Conservation (phyloP, 2,113 vertebrate species). For the Sigmodon hispidus region DNA sequence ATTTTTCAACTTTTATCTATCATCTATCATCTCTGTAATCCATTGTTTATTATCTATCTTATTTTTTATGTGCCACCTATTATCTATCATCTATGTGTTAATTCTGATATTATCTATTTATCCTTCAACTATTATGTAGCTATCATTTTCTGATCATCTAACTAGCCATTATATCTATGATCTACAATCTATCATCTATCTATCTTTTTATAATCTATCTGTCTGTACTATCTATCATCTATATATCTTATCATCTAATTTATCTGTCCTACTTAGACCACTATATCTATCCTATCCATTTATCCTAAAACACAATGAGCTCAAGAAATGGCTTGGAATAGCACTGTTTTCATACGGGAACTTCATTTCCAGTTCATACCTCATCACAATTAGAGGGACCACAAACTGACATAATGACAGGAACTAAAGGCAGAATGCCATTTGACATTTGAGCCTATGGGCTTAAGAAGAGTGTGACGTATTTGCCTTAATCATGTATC, state of each 20-base stretch:
- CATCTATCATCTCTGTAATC: not conserved
- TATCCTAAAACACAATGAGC: not conserved
- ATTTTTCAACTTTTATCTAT: not conserved
- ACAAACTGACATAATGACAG: not conserved
- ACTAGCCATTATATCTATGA: not conserved
- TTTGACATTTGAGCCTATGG: not conserved
- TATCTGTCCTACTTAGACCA: not conserved
- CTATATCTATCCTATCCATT: not conserved
- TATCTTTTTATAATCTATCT: not conserved
- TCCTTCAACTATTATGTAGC: not conserved
- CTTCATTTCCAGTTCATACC: not conserved
- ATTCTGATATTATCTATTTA: not conserved
- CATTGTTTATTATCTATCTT: not conserved
- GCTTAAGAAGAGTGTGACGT: not conserved
- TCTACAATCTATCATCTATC: not conserved
- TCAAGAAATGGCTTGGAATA: not conserved
- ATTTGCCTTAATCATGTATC: not conserved
- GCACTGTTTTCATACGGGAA: not conserved
- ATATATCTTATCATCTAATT: not conserved
- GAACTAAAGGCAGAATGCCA: not conserved
- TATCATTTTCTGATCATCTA: not conserved
- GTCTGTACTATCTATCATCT: no score
- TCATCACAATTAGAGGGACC: not conserved
- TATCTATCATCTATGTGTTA: not conserved
- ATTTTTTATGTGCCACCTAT: not conserved